Evolutionary conservation across 2,113 vertebrate species (phyloP), one percentile per base, ranked within the genome.

Genomic region (Hypomesus transpacificus): DNA sequence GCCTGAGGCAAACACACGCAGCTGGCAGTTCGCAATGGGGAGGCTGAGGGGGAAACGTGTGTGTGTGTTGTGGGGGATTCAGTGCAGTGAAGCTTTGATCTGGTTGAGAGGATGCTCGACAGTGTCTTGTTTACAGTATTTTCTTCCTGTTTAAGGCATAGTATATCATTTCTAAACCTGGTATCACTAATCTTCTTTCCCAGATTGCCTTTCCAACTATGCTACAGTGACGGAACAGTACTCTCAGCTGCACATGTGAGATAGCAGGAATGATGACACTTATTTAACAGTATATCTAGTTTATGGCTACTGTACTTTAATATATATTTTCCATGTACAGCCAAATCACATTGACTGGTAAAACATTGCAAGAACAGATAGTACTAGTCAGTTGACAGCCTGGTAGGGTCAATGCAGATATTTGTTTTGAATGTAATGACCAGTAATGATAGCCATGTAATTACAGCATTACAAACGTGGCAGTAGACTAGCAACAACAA

Each of bases 1-100:
- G 89, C 87, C 84, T 80, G 82, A 76, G 84, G 87, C 86, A 86
- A 77, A 78, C 68, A 73, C 75, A 66, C 75, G 81, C 85, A 88
- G 86, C 82, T 87, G 89, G 79, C 78, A 69, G 72, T 73, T 34
- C 71, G 58, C 67, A 81, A 80, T 76, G 80, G 73, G 69, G 59
- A 71, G 53, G 76, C 52, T 73, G 64, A 80, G 68, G 57, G 69
- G 70, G 67, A 34, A 28, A 54, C 68, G 70, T 71, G 50, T 68
- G 72, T n/a, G 57, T 20, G 52, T 26, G 52, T 16, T 21, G 46
- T 4, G 60, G 58, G 26, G 61, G 70, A 22, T 56, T 61, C 51
- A 14, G 4, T 58, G 60, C 34, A 21, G 58, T 70, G 34, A 22
- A 3, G 31, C 58, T 66, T 71, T 71, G 70, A 72, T 65, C 28